Percentiles rank a stretch among this genome's conserved stretches.
These are phyloP conservation scores for Tridacna crocea DNA, from an alignment of 2,888 invertebrate species.

Conservation along the genomic window DNA sequence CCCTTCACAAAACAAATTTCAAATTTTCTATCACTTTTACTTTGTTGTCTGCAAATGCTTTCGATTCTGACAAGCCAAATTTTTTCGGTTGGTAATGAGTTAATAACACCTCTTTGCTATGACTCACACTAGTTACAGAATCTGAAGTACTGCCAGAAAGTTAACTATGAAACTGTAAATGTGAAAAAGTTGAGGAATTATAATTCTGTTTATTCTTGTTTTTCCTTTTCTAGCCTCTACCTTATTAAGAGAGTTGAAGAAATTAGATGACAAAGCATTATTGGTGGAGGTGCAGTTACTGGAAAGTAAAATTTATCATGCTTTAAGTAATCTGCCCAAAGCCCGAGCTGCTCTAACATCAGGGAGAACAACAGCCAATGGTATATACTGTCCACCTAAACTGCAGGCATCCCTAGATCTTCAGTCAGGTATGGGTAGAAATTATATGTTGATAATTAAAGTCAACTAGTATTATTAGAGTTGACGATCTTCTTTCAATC, in stretches of 20 bases:
- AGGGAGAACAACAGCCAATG: constrained; percentile 99
- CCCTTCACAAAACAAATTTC: too few relatives aligned
- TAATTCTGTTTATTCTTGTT: too few relatives aligned
- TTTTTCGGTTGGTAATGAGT: too few relatives aligned
- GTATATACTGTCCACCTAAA: constrained; percentile 99
- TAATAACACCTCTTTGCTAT: too few relatives aligned
- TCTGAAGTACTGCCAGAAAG: too few relatives aligned
- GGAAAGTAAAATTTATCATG: constrained; percentile 99
- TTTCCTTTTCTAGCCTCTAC: constrained; percentile 86
- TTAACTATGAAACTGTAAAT: too few relatives aligned
- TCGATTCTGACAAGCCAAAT: too few relatives aligned
- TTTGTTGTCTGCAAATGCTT: too few relatives aligned
- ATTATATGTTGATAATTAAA: background rate
- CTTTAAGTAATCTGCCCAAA: constrained; percentile 97
- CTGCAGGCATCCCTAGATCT: constrained; percentile 98
- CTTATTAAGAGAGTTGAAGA: constrained; percentile 97
- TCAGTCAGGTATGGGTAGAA: constrained; percentile 90
- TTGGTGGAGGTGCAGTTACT: constrained; percentile 98
- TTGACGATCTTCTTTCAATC: background rate
- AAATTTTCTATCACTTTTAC: too few relatives aligned
- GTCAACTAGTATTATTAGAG: background rate
- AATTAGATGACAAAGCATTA: constrained; percentile 99
- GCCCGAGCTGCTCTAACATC: constrained; percentile 96
- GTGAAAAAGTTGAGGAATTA: too few relatives aligned
- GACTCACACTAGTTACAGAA: too few relatives aligned